Evolutionary conservation across 2,113 vertebrate genomes (phyloP).

Genomic region (Mugil cephalus): DNA sequence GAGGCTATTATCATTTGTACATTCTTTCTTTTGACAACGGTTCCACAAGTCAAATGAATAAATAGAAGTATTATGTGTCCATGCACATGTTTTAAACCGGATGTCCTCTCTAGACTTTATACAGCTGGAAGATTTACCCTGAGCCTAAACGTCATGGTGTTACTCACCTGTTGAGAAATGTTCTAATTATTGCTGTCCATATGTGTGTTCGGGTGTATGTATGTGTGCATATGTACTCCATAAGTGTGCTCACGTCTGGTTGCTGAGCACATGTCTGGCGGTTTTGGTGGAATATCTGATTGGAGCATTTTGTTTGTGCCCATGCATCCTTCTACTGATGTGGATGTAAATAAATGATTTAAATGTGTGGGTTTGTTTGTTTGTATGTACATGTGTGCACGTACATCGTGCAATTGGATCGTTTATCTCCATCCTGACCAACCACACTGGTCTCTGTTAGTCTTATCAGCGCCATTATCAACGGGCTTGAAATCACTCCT

Average conservation of each 20-base stretch:
- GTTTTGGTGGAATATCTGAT: slow-evolving; percentile 57
- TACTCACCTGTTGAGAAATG: slow-evolving; percentile 45
- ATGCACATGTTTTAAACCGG: slow-evolving; percentile 27
- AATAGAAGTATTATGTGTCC: slow-evolving; percentile 24
- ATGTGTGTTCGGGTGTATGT: not conserved
- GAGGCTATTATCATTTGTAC: slow-evolving; percentile 41
- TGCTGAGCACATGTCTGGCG: slow-evolving; percentile 31
- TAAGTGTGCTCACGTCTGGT: not conserved
- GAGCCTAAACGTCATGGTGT: slow-evolving; percentile 46
- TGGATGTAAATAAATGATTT: slow-evolving; percentile 62
- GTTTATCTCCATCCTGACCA: slow-evolving; percentile 43
- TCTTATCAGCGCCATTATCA: slow-evolving; percentile 71
- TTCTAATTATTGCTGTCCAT: slow-evolving; percentile 16
- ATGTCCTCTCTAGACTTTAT: slow-evolving; percentile 64
- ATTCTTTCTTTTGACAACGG: slow-evolving; percentile 39
- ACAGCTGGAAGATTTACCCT: slow-evolving; percentile 66
- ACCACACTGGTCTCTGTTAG: slow-evolving; percentile 52
- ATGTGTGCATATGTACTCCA: not conserved
- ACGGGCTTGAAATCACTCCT: slow-evolving; percentile 63
- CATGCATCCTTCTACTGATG: slow-evolving; percentile 30
- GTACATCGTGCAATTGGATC: slow-evolving; percentile 8
- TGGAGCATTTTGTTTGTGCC: slow-evolving; percentile 43
- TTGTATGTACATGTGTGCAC: slow-evolving; percentile 19
- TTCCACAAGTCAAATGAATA: slow-evolving; percentile 60
- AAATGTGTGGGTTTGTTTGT: slow-evolving; percentile 54